These are phyloP conservation scores for Tyria jacobaeae DNA, from an alignment of 2,888 invertebrate species.

Conservation along the genomic window DNA sequence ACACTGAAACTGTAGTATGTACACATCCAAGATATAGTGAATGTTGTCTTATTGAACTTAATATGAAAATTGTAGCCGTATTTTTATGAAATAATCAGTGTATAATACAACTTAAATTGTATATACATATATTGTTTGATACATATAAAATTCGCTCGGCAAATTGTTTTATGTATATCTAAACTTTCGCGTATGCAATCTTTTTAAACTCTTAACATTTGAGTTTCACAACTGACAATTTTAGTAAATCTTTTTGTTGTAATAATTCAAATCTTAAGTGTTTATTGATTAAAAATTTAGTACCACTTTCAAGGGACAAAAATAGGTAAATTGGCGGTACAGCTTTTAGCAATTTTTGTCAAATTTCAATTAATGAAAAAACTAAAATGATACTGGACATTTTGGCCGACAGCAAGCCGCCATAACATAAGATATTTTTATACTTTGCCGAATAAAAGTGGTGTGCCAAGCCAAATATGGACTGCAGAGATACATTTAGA, in stretches of 20 bases:
- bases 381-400: not conserved
- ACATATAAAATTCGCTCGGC: conserved; percentile 14
- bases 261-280: conserved; percentile 21
- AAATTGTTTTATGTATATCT: conserved; percentile 15
- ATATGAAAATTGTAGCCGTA: not conserved
- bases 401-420: not conserved
- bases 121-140: conserved; percentile 15
- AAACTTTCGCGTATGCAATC: conserved; percentile 6
- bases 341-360: not conserved
- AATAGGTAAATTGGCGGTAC: not conserved
- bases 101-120: conserved; percentile 20
- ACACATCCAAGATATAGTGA: conserved; percentile 24
- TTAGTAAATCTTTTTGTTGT: not conserved
- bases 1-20: conserved; percentile 26
- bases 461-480: conserved; percentile 9
- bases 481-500: conserved; percentile 4
- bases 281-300: conserved; percentile 7
- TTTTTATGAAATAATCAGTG: conserved; percentile 26
- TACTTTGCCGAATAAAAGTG: conserved; percentile 20
- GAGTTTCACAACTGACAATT: conserved; percentile 5
- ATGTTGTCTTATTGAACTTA: not conserved
- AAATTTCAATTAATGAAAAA: not conserved
- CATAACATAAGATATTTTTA: conserved; percentile 1
- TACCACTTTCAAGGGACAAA: conserved; percentile 29
- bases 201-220: conserved; percentile 26